A percentile compares a stretch with the other conserved stretches of the same genome.
These are phyloP conservation scores for Lycocorax pyrrhopterus DNA, from an alignment of 2,113 vertebrate species.

Conservation along the genomic window DNA sequence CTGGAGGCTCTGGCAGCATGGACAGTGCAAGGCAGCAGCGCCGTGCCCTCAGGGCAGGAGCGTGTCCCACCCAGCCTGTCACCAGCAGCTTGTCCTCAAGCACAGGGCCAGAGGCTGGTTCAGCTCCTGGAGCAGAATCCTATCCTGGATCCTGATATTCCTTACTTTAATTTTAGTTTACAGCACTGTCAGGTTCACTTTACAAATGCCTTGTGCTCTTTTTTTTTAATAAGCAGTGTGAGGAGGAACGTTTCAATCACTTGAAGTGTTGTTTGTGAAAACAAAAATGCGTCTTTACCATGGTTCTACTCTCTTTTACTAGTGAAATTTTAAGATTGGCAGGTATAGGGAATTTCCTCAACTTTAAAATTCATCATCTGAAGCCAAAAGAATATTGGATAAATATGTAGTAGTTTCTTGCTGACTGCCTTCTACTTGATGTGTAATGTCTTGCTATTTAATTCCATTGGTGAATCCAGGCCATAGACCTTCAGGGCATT, in stretches of 20 bases:
- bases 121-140: neutral
- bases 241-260: neutral
- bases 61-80: neutral
- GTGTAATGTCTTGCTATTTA: neutral
- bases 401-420: neutral
- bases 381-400: neutral
- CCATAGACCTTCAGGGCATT: neutral
- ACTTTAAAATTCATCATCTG: neutral
- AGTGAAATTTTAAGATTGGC: neutral
- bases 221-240: neutral
- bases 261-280: neutral
- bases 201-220: neutral
- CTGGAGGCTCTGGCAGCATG: fast-evolving
- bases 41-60: fast-evolving
- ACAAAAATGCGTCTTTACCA: neutral
- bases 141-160: neutral
- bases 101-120: neutral
- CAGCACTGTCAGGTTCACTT: neutral
- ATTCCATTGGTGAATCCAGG: neutral
- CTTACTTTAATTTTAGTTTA: neutral
- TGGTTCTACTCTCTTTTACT: neutral
- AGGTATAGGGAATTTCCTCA: neutral
- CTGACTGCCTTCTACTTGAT: neutral
- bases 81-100: neutral
- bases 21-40: neutral